Evolutionary conservation across 2,113 vertebrate species (phyloP).

Genomic region (Laterallus jamaicensis): DNA sequence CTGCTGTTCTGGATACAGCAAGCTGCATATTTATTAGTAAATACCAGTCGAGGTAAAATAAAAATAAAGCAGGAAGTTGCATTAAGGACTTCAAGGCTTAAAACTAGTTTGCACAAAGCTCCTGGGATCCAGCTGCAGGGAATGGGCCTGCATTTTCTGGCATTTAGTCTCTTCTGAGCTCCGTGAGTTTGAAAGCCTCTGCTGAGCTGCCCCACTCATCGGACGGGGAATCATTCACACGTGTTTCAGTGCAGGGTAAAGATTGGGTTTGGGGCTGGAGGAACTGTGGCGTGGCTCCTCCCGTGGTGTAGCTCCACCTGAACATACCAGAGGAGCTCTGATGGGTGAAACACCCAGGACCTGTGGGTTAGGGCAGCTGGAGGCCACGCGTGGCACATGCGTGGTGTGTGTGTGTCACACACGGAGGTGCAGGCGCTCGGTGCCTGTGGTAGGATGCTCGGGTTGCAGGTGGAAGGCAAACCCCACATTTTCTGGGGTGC

Average conservation of each 20-base stretch:
- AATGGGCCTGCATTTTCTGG: not conserved
- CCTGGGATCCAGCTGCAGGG: not conserved
- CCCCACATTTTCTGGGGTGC: not conserved
- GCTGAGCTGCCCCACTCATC: not conserved
- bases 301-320: not conserved
- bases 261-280: not conserved
- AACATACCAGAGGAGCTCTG: fast-evolving
- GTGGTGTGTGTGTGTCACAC: fast-evolving
- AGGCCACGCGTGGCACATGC: not conserved
- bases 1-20: constrained; percentile 37
- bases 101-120: constrained; percentile 38
- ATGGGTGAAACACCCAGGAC: fast-evolving
- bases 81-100: constrained; percentile 32
- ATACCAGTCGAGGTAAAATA: constrained; percentile 39
- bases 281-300: not conserved
- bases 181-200: constrained; percentile 10
- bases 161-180: constrained; percentile 29
- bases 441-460: not conserved
- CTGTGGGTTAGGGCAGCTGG: fast-evolving
- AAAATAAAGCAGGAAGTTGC: constrained; percentile 42
- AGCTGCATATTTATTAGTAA: constrained; percentile 58
- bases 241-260: not conserved
- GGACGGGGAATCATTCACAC: constrained; percentile 18
- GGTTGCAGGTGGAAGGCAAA: not conserved
- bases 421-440: fast-evolving